phyloP scores from a whole-genome alignment of 2,797 vertebrate species.

The Pyrrhura leucotis region DNA sequence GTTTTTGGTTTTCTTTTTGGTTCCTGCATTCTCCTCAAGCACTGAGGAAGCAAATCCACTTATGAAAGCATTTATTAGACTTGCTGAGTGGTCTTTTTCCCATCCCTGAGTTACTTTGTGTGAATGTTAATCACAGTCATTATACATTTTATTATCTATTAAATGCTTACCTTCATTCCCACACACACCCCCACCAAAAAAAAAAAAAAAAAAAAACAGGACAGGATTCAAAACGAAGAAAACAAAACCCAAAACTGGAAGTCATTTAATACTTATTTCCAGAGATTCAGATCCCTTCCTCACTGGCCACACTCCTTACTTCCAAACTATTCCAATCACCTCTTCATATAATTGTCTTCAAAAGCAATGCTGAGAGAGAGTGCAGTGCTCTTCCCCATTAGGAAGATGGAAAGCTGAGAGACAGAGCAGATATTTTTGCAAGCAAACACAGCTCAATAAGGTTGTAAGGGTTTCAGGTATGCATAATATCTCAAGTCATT shows the following conservation, averaged over 20 bases:
- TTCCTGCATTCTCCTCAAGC: background rate
- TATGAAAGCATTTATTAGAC: background rate
- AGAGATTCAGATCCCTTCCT: background rate
- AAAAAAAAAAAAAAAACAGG: background rate
- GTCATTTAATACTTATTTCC: background rate
- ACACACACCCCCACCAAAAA: background rate
- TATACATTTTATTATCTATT: background rate
- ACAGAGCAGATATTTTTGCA: background rate
- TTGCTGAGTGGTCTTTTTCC: background rate
- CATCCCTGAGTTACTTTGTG: background rate
- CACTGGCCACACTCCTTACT: background rate
- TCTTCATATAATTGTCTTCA: background rate
- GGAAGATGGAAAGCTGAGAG: background rate
- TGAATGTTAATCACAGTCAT: constrained; percentile 1
- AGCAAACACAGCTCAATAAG: background rate
- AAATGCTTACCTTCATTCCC: background rate
- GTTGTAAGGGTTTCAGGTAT: background rate
- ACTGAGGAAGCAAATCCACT: background rate
- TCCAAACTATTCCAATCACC: background rate
- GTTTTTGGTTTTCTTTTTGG: background rate
- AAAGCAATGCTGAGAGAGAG: background rate
- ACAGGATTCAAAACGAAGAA: background rate
- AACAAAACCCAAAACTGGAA: background rate
- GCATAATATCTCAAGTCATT: rapidly evolving
- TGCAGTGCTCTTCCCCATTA: rapidly evolving